A percentile compares a stretch with the other conserved stretches of the same genome.
These are phyloP conservation scores for Catostomus latipinnis DNA, from an alignment of 2,797 vertebrate species.

Conservation along the genomic window DNA sequence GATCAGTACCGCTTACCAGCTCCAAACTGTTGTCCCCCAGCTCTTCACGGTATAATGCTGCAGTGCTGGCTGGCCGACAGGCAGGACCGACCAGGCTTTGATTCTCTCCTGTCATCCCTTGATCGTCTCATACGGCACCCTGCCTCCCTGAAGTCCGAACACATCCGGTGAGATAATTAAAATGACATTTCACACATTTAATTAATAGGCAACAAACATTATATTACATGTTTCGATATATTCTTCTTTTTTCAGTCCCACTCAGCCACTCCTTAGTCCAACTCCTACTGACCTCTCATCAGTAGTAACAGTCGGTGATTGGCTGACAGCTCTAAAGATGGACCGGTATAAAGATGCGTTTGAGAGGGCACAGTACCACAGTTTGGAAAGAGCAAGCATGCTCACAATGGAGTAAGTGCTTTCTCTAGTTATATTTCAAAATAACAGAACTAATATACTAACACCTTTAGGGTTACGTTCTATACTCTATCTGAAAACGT, in stretches of 20 bases:
- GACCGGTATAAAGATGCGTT: conserved; percentile 94
- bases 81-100: conserved; percentile 85
- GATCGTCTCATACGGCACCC: conserved; percentile 84
- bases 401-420: conserved; percentile 82
- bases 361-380: conserved; percentile 88
- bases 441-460: neutral
- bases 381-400: conserved; percentile 87
- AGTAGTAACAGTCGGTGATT: conserved; percentile 84
- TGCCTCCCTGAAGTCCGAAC: conserved; percentile 79
- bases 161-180: conserved; percentile 72
- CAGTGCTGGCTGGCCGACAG: conserved; percentile 92
- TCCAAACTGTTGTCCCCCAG: conserved; percentile 89
- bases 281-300: conserved; percentile 79
- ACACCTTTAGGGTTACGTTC: no score
- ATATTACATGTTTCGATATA: neutral
- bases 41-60: conserved; percentile 95
- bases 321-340: conserved; percentile 94
- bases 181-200: conserved; percentile 1
- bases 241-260: conserved; percentile 71
- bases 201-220: neutral
- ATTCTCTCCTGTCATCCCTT: conserved; percentile 86
- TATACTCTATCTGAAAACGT: no score
- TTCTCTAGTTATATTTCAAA: neutral
- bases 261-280: conserved; percentile 81
- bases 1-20: conserved; percentile 94